phyloP scores from a whole-genome alignment of 2,888 invertebrate species.

The Lepeophtheirus nordmannii region DNA sequence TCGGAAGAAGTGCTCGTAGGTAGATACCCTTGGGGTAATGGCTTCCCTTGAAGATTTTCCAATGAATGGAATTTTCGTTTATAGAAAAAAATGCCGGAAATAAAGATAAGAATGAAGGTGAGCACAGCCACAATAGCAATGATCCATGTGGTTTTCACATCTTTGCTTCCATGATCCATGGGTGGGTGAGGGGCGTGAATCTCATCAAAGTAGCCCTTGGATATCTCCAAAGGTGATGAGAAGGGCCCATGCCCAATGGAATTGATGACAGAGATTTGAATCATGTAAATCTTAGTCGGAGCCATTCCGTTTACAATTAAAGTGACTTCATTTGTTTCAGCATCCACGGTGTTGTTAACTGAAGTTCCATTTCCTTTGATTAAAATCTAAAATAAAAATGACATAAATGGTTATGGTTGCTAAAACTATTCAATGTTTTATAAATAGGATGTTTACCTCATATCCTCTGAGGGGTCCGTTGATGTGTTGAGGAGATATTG shows the following conservation, averaged over 20 bases:
- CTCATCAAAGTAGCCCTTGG: conserved; percentile 4
- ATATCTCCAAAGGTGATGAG: conserved; percentile 11
- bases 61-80: conserved; percentile 1
- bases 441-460: not conserved
- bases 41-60: not conserved
- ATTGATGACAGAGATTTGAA: conserved; percentile 20
- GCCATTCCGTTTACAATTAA: conserved; percentile 6
- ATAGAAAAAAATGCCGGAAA: conserved; percentile 13
- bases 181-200: not conserved
- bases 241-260: conserved; percentile 15
- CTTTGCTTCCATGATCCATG: not conserved
- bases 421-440: not conserved
- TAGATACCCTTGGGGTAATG: conserved; percentile 9
- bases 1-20: conserved; percentile 8
- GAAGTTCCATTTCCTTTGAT: conserved; percentile 20
- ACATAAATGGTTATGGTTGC: no score
- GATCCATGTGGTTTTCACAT: conserved; percentile 7
- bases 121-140: conserved; percentile 5
- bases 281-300: conserved; percentile 11
- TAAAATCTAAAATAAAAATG: conserved; percentile 14
- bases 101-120: conserved; percentile 14
- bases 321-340: conserved; percentile 15
- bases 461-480: conserved; percentile 22
- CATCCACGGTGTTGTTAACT: conserved; percentile 10
- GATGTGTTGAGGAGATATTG: not conserved